A percentile compares a stretch with the other conserved stretches of the same genome.
Evolutionary conservation across 2,113 vertebrate genomes (phyloP).

Genomic region (Sphyrna mokarran): DNA sequence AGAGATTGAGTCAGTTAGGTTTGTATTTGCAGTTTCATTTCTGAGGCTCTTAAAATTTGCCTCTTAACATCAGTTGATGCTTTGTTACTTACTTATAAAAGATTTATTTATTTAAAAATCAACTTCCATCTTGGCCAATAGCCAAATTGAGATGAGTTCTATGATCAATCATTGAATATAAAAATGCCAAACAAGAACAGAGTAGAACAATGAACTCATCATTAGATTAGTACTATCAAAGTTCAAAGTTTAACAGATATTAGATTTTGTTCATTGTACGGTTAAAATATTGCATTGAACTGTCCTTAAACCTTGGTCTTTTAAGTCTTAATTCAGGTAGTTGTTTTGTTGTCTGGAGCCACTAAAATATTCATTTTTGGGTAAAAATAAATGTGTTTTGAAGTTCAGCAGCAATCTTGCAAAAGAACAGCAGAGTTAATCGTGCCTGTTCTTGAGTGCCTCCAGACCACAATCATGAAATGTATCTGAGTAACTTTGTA

Average conservation of each 20-base stretch:
- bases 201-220: background rate
- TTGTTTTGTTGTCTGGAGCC: background rate
- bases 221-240: background rate
- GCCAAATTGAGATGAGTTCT: background rate
- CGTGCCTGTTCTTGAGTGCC: background rate
- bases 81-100: background rate
- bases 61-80: background rate
- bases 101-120: background rate
- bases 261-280: background rate
- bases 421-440: background rate
- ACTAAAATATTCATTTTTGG: background rate
- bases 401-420: background rate
- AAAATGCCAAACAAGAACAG: background rate
- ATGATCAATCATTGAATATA: background rate
- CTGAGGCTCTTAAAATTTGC: no score
- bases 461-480: background rate
- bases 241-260: background rate
- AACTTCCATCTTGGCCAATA: background rate
- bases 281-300: background rate
- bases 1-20: no score
- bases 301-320: background rate
- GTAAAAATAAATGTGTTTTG: background rate
- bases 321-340: background rate
- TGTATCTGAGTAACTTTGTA: background rate
- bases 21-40: no score